Conservation (phyloP, 2,113 vertebrate genomes). For the Artemisiospiza belli region DNA sequence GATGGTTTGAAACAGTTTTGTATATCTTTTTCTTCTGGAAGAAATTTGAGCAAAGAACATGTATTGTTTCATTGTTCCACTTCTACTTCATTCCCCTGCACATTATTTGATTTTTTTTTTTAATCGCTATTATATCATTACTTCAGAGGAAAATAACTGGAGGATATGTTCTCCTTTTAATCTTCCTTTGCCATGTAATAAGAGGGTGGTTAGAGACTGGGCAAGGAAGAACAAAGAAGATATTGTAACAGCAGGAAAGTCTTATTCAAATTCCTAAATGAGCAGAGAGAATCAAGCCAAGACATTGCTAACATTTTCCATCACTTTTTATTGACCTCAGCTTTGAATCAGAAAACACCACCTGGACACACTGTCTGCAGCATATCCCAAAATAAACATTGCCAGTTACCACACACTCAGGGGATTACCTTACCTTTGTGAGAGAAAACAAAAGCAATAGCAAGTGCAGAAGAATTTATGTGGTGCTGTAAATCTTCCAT, state of each 20-base stretch:
- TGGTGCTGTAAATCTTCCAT: neutral
- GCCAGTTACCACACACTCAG: neutral
- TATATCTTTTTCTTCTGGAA: neutral
- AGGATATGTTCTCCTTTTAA: slow-evolving; percentile 5
- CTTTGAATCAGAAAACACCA: slow-evolving; percentile 31
- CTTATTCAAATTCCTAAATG: neutral
- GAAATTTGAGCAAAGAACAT: neutral
- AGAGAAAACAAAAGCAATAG: neutral
- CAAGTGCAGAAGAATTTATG: neutral
- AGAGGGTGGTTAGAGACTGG: neutral
- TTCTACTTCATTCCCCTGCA: neutral
- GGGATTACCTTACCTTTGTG: slow-evolving; percentile 2
- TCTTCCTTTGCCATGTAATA: neutral
- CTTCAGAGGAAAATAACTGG: slow-evolving; percentile 23
- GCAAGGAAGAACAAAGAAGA: neutral
- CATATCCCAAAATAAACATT: neutral
- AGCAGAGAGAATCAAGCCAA: neutral
- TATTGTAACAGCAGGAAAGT: neutral
- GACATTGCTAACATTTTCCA: slow-evolving; percentile 15
- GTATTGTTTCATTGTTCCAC: neutral
- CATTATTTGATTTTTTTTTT: neutral
- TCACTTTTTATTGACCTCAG: slow-evolving; percentile 16
- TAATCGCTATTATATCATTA: neutral
- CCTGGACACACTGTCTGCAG: neutral
- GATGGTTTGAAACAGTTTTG: neutral